phyloP scores from a whole-genome alignment of 2,113 vertebrate species.

The Protobothrops mucrosquamatus region DNA sequence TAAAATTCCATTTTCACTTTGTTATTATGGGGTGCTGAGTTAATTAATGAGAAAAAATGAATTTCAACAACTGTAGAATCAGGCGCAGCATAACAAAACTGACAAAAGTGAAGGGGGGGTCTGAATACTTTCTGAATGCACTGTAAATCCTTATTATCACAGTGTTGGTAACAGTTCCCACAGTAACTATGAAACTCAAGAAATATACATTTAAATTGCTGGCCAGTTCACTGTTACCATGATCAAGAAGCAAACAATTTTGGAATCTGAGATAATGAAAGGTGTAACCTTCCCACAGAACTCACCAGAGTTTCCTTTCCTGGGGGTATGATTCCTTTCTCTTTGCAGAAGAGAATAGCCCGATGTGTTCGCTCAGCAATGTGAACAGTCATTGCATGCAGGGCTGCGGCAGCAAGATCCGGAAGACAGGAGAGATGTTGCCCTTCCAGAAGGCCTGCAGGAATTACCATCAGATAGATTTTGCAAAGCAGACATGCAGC shows the following conservation, averaged over 20 bases:
- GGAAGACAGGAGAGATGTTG: conserved; percentile 79
- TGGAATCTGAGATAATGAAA: not conserved
- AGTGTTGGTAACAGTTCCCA: not conserved
- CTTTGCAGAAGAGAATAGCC: conserved; percentile 87
- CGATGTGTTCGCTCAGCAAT: conserved; percentile 83
- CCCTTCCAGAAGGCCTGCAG: conserved; percentile 77
- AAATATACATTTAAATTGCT: not conserved
- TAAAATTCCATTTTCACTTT: no score
- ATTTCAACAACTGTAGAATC: no score
- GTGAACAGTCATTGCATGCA: conserved; percentile 79
- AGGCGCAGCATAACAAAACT: no score
- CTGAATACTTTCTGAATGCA: no score
- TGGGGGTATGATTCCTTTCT: conserved; percentile 69
- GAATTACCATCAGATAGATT: not conserved
- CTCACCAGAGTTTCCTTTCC: conserved; percentile 80
- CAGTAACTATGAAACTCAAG: not conserved
- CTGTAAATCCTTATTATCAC: not conserved
- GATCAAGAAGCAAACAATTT: not conserved
- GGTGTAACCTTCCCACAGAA: conserved; percentile 3
- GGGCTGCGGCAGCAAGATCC: conserved; percentile 85
- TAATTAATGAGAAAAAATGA: no score
- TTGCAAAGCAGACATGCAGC: not conserved
- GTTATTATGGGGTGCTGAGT: no score
- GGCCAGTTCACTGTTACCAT: not conserved
- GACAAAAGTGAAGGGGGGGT: no score